Percentiles rank a stretch among this genome's conserved stretches.
Evolutionary conservation across 92 coral and sea anemone species (phyloP).

Genomic region (Epizoanthus stellaris): DNA sequence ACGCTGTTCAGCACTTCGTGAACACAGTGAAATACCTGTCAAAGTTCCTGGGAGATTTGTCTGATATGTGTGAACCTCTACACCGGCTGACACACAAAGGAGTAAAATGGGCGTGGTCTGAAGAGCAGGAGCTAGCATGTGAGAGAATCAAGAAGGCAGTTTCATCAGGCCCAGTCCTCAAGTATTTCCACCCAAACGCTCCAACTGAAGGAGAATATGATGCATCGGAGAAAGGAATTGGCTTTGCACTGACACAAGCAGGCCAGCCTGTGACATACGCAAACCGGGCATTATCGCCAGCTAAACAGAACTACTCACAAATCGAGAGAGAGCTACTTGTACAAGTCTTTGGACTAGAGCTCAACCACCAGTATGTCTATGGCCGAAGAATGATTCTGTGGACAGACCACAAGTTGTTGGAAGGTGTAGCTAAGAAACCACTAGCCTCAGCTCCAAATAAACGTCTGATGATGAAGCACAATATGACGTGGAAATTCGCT

Average conservation of each 20-base stretch:
- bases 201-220: slow-evolving; percentile 49
- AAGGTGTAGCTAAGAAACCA: too few species aligned
- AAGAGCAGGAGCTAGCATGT: slow-evolving; percentile 52
- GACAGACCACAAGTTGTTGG: too few species aligned
- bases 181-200: slow-evolving; percentile 2
- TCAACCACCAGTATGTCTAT: too few species aligned
- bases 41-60: slow-evolving; percentile 46
- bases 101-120: slow-evolving; percentile 29
- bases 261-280: slow-evolving; percentile 58
- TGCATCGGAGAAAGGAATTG: too few species aligned
- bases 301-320: slow-evolving; percentile 48
- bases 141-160: slow-evolving; percentile 53
- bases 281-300: slow-evolving; percentile 46
- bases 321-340: too few species aligned
- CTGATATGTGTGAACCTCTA: slow-evolving; percentile 65
- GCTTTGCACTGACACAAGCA: slow-evolving; percentile 35
- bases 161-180: slow-evolving; percentile 53
- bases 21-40: slow-evolving; percentile 37
- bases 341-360: too few species aligned
- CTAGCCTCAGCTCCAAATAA: too few species aligned
- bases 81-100: too few species aligned
- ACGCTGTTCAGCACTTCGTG: slow-evolving; percentile 20
- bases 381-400: too few species aligned
- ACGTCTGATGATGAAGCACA: too few species aligned
- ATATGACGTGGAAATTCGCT: too few species aligned